A percentile compares a stretch with the other conserved stretches of the same genome.
phyloP scores from a whole-genome alignment of 1,140 invertebrate species.

The Trichonephila clavata region DNA sequence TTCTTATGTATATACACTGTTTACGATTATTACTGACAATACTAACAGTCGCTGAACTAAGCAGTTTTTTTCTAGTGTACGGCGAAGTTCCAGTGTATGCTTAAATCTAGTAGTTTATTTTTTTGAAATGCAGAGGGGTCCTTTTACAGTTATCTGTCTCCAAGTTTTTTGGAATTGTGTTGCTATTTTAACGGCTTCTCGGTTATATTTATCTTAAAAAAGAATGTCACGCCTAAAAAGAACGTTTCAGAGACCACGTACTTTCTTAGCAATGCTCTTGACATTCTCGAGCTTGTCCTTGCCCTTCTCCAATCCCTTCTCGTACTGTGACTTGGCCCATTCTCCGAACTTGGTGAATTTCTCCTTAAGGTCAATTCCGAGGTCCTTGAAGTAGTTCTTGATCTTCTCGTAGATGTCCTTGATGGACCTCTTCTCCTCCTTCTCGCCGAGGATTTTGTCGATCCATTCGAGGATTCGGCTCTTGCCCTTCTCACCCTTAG shows the following conservation, averaged over 20 bases:
- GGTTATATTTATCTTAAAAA: no score
- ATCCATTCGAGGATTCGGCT: constrained; percentile 65
- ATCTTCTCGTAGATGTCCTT: constrained; percentile 65
- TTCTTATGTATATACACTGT: no score
- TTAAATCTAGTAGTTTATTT: no score
- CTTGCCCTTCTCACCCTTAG: constrained; percentile 51
- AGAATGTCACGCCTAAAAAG: background rate
- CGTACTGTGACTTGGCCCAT: constrained; percentile 54
- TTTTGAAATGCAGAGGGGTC: no score
- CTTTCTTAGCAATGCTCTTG: constrained; percentile 57
- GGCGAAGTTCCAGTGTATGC: no score
- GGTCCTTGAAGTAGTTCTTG: constrained; percentile 75
- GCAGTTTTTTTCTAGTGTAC: no score
- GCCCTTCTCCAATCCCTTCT: constrained; percentile 42
- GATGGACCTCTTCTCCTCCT: constrained; percentile 45
- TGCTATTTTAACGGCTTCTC: no score
- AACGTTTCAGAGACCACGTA: background rate
- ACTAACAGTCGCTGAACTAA: no score
- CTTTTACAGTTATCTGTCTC: no score
- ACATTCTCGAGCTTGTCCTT: constrained; percentile 66
- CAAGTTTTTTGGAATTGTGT: no score
- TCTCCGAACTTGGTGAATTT: constrained; percentile 73
- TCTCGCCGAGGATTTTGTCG: constrained; percentile 45
- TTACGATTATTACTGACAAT: no score
- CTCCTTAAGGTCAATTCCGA: constrained; percentile 67